These are phyloP conservation scores for Aphelocoma coerulescens DNA, from an alignment of 2,113 vertebrate species.

Conservation along the genomic window DNA sequence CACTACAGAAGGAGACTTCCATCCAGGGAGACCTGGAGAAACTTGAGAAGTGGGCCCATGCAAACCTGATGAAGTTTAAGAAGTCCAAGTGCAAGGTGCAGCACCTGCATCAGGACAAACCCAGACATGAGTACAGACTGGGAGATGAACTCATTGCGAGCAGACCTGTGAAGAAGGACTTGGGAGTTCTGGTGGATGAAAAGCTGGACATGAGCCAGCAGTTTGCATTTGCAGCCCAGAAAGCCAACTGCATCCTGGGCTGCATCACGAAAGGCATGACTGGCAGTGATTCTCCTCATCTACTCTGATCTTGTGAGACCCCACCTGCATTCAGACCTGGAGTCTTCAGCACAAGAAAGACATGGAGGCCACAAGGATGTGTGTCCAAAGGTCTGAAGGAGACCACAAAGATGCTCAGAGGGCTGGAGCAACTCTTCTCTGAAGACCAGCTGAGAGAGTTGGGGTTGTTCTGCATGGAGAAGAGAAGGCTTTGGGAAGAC, in stretches of 20 bases:
- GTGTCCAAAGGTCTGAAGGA: background rate
- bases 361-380: too few species aligned
- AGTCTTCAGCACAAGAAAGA: background rate
- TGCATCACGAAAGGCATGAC: background rate
- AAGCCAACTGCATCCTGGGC: background rate
- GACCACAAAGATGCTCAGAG: background rate
- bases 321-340: background rate
- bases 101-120: background rate
- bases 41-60: background rate
- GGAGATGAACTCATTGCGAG: background rate
- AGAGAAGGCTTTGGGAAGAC: background rate
- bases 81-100: background rate
- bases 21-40: background rate
- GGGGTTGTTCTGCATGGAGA: background rate
- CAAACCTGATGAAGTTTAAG: background rate
- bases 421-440: background rate
- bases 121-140: background rate
- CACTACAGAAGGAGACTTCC: background rate
- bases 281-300: background rate
- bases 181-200: background rate
- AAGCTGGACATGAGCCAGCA: background rate
- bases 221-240: background rate
- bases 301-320: background rate
- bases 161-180: background rate
- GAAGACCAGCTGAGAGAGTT: background rate